These are phyloP conservation scores for Tokudaia muenninki DNA, from an alignment of 2,797 vertebrate genomes.

Conservation along the genomic window DNA sequence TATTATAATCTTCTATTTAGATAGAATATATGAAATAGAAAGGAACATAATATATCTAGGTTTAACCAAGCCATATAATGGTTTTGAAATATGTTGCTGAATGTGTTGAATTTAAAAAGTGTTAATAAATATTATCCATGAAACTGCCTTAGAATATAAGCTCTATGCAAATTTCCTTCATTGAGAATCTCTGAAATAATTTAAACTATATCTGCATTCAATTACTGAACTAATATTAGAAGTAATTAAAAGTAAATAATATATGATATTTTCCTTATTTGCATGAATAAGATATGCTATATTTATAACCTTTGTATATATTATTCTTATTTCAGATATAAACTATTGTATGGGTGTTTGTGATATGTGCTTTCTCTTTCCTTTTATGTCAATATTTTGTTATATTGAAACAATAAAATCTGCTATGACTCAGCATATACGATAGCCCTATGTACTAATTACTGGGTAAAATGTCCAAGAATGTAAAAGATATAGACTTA, in stretches of 20 bases:
- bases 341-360: neutral
- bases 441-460: neutral
- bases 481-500: neutral
- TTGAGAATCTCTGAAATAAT: neutral
- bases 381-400: neutral
- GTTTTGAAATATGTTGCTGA: neutral
- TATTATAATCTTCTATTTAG: neutral
- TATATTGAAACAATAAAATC: neutral
- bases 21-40: neutral
- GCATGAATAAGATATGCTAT: neutral
- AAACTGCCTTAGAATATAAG: neutral
- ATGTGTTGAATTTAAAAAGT: neutral
- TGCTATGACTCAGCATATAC: neutral
- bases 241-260: neutral
- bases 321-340: neutral
- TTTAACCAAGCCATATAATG: neutral
- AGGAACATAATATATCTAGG: neutral
- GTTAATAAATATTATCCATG: neutral
- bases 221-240: neutral
- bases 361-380: neutral
- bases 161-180: neutral
- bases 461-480: neutral
- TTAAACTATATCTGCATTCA: neutral
- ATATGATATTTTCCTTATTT: neutral
- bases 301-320: neutral